Evolutionary conservation across 2,113 vertebrate species (phyloP), one percentile per base, ranked within the genome.

Genomic region (Chaenocephalus aceratus): DNA sequence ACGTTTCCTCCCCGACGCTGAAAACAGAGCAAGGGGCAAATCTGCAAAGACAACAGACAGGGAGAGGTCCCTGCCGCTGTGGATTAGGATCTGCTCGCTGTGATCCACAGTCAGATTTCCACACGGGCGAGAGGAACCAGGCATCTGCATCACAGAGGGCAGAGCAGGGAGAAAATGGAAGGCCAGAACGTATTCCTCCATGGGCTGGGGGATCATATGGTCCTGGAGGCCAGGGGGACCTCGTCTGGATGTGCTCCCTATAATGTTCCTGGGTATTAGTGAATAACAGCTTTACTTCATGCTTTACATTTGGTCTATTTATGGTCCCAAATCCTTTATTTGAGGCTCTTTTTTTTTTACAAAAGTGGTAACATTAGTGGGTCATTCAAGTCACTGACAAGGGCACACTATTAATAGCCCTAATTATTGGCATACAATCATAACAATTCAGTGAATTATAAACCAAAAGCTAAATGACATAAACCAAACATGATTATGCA

Each of bases 21-120:
- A 91, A 88, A 92, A 82, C 85, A 82, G 89, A 90, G 85, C 63
- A 78, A 86, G 72, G 83, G 75, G 86, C 68, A 86, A 86, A 86
- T 88, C 77, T 91, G 87, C 59, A 90, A 93, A 88, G 83, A 90
- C 89, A 93, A 90, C 89, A 93, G 80, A 81, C 59, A 88, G 87
- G 62, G 86, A 80, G 86, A 90, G 86, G 86, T 88, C 84, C 79
- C 83, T 2, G 69, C 57, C 10, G 8, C 71, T 62, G 46, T 75
- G 83, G 73, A 85, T 84, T 79, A 91, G 76, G 80, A 87, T 83
- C 85, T 81, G 62, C 82, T 87, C 2, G 51, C 87, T 83, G 75
- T 72, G 73, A 84, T 73, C 67, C 53, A 81, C 75, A 64, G 77
- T 84, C 72, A 88, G 63, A 90, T 77, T 66, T 69, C 75, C 79